Evolutionary conservation across 2,797 vertebrate species (phyloP).

Genomic region (Ispidina picta): DNA sequence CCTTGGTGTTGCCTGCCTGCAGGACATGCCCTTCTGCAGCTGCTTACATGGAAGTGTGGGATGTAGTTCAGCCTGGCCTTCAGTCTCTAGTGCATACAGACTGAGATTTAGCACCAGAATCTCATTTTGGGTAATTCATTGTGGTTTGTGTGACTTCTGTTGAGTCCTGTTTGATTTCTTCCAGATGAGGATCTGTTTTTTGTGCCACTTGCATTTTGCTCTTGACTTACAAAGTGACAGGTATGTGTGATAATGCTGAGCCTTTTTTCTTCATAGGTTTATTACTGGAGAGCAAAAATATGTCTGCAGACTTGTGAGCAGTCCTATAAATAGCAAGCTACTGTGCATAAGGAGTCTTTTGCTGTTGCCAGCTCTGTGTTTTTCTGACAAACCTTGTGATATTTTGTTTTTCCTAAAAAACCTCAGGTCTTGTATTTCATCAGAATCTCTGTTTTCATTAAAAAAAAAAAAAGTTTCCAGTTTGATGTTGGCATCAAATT

Average conservation of each 20-base stretch:
- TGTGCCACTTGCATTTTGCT: not conserved
- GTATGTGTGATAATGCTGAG: not conserved
- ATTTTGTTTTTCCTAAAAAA: constrained; percentile 54
- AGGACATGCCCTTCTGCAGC: not conserved
- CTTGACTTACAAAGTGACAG: not conserved
- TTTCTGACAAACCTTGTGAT: constrained; percentile 59
- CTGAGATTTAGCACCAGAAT: not conserved
- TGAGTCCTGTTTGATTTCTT: not conserved
- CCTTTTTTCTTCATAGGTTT: not conserved
- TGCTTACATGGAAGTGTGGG: not conserved
- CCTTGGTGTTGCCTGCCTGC: not conserved
- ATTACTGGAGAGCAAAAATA: constrained; percentile 50
- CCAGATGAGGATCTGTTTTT: not conserved
- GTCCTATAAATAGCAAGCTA: constrained; percentile 42
- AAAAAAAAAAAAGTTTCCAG: constrained; percentile 8
- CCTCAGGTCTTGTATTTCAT: constrained; percentile 59
- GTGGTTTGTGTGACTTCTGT: not conserved
- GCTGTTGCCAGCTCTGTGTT: constrained; percentile 23
- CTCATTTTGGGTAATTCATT: not conserved
- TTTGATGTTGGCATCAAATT: constrained; percentile 42
- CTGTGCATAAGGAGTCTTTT: constrained; percentile 3
- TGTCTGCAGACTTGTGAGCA: constrained; percentile 5
- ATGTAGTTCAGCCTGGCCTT: not conserved
- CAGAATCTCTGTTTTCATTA: constrained; percentile 29
- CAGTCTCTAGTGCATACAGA: accelerated